phyloP scores from a whole-genome alignment of 2,888 invertebrate genomes.

The Drosophila picticornis region DNA sequence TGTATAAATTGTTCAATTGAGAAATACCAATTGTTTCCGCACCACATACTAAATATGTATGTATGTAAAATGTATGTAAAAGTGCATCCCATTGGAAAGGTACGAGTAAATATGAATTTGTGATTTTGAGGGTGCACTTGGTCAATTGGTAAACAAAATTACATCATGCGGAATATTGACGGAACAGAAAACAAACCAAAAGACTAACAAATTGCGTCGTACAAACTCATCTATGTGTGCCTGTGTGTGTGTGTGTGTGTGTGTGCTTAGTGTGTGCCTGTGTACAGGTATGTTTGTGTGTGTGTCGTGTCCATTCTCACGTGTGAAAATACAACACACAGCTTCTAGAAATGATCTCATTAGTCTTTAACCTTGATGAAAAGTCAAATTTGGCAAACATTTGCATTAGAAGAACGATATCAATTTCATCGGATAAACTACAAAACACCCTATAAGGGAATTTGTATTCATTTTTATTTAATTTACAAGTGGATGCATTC shows the following conservation, averaged over 20 bases:
- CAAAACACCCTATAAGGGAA: conserved; percentile 9
- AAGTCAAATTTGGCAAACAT: conserved; percentile 35
- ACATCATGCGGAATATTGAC: conserved; percentile 47
- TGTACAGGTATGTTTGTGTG: not conserved
- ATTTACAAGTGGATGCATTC: not conserved
- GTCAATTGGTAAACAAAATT: conserved; percentile 51
- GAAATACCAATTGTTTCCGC: conserved; percentile 21
- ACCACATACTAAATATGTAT: not conserved
- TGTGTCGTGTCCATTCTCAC: conserved; percentile 3
- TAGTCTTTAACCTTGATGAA: conserved; percentile 35
- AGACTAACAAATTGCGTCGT: conserved; percentile 29
- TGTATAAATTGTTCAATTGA: conserved; percentile 31
- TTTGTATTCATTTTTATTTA: not conserved
- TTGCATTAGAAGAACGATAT: not conserved
- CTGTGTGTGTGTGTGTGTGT: conserved; percentile 7
- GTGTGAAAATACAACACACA: conserved; percentile 3
- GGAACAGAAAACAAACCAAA: conserved; percentile 22
- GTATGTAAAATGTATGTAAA: not conserved
- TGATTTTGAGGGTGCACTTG: conserved; percentile 10
- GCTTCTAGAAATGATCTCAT: conserved; percentile 42
- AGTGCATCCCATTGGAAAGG: not conserved
- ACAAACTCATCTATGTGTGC: not conserved
- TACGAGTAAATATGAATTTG: conserved; percentile 1
- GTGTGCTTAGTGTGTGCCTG: conserved; percentile 1
- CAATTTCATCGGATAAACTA: not conserved